Base-by-base conservation (phyloP, 2,113 vertebrate species). In the Mus spicilegus region DNA sequence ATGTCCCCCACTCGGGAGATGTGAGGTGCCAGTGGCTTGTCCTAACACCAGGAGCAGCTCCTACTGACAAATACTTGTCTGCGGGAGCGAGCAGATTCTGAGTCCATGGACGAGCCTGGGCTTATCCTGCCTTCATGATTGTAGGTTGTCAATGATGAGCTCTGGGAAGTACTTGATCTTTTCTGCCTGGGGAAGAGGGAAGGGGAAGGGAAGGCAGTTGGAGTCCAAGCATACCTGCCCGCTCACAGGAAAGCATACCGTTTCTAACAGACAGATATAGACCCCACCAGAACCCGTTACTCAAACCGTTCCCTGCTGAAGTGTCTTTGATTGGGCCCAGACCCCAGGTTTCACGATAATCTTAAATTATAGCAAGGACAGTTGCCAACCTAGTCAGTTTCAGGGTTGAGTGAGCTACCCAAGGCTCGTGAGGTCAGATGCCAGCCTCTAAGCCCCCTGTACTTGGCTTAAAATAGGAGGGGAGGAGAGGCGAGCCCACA, bases 201-300 rank as follows among this genome's bases (percentile, higher is more conserved):
- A 54, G 67, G 39, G 19, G 46, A 36, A 22, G 30, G 87, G 87
- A 65, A 89, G 69, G 67, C 28, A 8, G 46, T 3, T 61, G 87
- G 96, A 78, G 89, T 89, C 26, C 46, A 49, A 20, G 75, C 88
- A 49, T 75, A 96, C 95, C 92, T 91, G 95, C 77, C 93, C 91
- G 0, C 58, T 51, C 51, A 95, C 13, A 36, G 93, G 96, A 94
- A 95, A 95, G 96, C 84, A 82, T 39, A 94, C 92, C 92, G 89
- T n/a, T 81, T 95, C 90, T 36, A 92, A 92, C 93, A 95, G 93
- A 75, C 81, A 92, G 90, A 96, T 94, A 76, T 91, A 97, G 96
- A 94, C 89, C 63, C 89, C 93, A 89, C 86, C 91, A 90, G 63
- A 94, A 61, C 93, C 95, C 80, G 65, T 96, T 94, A 91, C 93